Conservation (phyloP, 2,888 invertebrate species). For the Tipula vernalis region DNA sequence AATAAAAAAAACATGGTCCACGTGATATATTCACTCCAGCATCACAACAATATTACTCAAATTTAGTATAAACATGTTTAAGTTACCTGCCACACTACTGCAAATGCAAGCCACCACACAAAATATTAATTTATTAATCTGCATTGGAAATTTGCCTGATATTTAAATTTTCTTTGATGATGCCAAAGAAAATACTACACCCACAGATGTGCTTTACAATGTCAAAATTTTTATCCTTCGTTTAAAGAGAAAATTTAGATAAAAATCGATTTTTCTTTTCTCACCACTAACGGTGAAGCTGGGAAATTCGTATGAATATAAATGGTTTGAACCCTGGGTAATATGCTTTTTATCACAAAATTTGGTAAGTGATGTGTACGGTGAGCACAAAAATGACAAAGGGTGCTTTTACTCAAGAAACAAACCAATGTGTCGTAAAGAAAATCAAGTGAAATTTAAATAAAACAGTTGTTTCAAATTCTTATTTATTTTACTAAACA, state of each 20-base stretch:
- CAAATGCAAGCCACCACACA: neutral
- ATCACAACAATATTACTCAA: neutral
- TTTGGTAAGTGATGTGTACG: too few species aligned
- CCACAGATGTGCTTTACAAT: neutral
- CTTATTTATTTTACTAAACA: neutral
- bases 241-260: neutral
- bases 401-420: too few species aligned
- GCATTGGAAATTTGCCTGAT: neutral
- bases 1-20: neutral
- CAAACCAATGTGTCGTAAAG: too few species aligned
- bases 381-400: too few species aligned
- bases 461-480: neutral
- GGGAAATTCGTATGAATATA: neutral
- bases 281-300: neutral
- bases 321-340: neutral
- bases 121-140: neutral
- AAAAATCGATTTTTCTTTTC: neutral
- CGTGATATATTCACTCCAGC: neutral
- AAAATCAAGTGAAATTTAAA: neutral
- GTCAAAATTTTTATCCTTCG: neutral
- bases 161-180: neutral
- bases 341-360: too few species aligned
- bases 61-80: neutral
- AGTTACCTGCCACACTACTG: neutral
- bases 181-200: neutral